A percentile compares a stretch with the other conserved stretches of the same genome.
These are phyloP conservation scores for Xiphydria camelus DNA, from an alignment of 2,888 invertebrate genomes.

Conservation along the genomic window DNA sequence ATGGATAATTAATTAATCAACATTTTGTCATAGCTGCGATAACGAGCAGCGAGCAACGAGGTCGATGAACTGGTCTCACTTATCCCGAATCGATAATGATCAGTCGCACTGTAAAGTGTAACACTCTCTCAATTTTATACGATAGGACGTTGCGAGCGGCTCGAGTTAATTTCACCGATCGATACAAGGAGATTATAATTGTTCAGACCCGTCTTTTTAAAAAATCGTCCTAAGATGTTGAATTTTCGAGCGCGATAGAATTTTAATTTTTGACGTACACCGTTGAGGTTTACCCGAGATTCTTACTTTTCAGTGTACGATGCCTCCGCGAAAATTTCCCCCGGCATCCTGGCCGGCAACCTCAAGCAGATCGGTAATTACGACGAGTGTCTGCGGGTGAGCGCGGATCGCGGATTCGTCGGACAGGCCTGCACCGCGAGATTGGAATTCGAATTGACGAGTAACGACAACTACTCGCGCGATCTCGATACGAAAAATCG, in stretches of 20 bases:
- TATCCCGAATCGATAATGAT: too few species aligned
- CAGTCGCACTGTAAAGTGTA: too few species aligned
- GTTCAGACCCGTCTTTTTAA: background rate
- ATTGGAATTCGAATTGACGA: conserved; percentile 51
- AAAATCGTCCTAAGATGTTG: background rate
- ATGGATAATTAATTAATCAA: too few species aligned
- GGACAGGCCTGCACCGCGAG: conserved; percentile 72
- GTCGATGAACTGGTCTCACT: too few species aligned
- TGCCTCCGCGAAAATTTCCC: conserved; percentile 72
- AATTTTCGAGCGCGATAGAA: background rate
- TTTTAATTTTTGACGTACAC: background rate
- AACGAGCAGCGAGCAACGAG: too few species aligned
- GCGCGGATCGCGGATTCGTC: conserved; percentile 58
- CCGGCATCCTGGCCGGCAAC: conserved; percentile 71
- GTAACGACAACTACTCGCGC: conserved; percentile 5
- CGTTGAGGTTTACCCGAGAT: conserved; percentile 15
- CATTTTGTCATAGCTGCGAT: too few species aligned
- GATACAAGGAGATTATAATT: too few species aligned
- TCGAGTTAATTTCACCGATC: too few species aligned
- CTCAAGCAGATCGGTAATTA: conserved; percentile 75
- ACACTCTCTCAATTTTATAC: too few species aligned
- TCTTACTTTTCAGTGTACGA: conserved; percentile 69
- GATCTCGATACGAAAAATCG: conserved; percentile 30
- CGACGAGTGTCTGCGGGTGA: conserved; percentile 68
- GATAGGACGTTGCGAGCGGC: too few species aligned